Percentiles rank a stretch among this genome's conserved stretches.
phyloP scores from a whole-genome alignment of 2,888 invertebrate genomes.

The Heliconius ismenius region DNA sequence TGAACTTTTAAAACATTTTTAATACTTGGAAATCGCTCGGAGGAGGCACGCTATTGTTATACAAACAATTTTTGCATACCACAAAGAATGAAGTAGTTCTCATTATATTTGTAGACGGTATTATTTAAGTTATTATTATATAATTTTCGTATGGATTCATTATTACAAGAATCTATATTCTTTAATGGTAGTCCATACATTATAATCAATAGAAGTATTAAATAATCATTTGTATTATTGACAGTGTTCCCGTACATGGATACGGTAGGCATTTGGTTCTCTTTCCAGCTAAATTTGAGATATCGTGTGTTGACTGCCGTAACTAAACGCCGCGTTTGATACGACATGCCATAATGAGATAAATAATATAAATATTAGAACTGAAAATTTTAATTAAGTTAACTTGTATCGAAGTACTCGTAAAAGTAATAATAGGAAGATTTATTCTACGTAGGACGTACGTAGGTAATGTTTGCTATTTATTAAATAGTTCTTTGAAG shows the following conservation, averaged over 20 bases:
- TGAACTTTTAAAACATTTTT: conserved; percentile 56
- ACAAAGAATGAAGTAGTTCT: conserved; percentile 21
- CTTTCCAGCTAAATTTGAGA: neutral
- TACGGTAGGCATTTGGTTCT: neutral
- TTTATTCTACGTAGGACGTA: conserved; percentile 4
- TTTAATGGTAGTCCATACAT: neutral
- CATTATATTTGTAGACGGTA: conserved; percentile 1
- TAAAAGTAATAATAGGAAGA: neutral
- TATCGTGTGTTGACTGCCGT: neutral
- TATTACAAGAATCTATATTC: neutral
- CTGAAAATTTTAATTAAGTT: no score
- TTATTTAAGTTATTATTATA: neutral
- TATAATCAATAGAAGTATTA: neutral
- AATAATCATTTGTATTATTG: neutral
- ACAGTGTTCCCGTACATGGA: neutral
- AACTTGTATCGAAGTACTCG: neutral
- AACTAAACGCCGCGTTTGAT: neutral
- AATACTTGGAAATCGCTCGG: conserved; percentile 45
- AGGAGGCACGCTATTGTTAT: conserved; percentile 38
- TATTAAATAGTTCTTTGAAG: conserved; percentile 9
- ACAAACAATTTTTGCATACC: conserved; percentile 34
- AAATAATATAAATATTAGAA: neutral
- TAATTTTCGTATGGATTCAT: neutral
- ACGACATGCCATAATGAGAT: neutral
- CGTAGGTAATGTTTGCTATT: conserved; percentile 4